These are phyloP conservation scores for Hyperoodon ampullatus DNA, from an alignment of 2,113 vertebrate species.

Conservation along the genomic window DNA sequence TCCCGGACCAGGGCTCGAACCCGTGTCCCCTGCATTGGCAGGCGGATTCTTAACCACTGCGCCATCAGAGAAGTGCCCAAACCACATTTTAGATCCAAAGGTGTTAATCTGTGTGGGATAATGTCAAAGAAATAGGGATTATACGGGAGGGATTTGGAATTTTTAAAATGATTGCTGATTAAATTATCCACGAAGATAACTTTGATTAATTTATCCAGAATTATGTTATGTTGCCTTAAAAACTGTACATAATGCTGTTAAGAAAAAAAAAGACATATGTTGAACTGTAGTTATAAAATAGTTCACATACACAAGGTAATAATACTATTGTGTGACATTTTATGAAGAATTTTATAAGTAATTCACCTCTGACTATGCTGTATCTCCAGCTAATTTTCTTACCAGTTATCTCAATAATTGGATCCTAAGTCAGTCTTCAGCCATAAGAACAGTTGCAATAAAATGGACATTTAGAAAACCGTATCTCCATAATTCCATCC, in stretches of 20 bases:
- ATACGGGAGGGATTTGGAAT: not conserved
- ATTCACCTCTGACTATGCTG: constrained; percentile 41
- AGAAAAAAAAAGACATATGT: not conserved
- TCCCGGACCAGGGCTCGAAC: no score
- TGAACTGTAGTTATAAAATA: constrained; percentile 50
- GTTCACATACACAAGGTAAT: constrained; percentile 31
- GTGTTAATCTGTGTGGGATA: not conserved
- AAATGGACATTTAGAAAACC: constrained; percentile 72
- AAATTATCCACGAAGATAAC: constrained; percentile 34
- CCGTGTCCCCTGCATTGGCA: no score
- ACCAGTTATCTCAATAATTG: constrained; percentile 73
- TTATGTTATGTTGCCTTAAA: constrained; percentile 8
- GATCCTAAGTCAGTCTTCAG: constrained; percentile 69
- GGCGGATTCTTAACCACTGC: no score
- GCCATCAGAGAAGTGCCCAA: no score
- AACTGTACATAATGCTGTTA: not conserved
- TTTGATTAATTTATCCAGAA: constrained; percentile 54
- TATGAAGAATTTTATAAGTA: constrained; percentile 73
- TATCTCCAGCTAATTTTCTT: constrained; percentile 73
- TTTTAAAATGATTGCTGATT: constrained; percentile 23
- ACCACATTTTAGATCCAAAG: not conserved
- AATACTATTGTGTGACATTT: constrained; percentile 71
- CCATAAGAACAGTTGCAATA: constrained; percentile 62
- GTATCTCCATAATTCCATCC: constrained; percentile 53
- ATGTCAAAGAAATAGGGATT: not conserved